Evolutionary conservation across 2,888 invertebrate genomes (phyloP).

Genomic region (Sphaerophoria rueppellii): DNA sequence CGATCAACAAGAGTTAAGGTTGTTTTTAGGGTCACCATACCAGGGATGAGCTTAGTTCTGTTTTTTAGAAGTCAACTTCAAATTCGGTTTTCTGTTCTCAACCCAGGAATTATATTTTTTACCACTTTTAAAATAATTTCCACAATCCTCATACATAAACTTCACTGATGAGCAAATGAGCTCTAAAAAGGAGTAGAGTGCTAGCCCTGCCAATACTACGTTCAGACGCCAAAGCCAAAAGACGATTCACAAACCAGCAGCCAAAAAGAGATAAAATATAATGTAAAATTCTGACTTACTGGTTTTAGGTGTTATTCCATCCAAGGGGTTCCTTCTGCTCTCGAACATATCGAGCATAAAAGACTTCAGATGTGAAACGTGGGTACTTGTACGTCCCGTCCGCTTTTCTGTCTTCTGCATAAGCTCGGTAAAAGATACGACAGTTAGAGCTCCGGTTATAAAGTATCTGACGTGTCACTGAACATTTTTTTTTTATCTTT

Average conservation of each 20-base stretch:
- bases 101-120: too few species aligned
- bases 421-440: slow-evolving; percentile 57
- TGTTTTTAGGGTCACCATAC: background rate
- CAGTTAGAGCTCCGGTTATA: slow-evolving; percentile 66
- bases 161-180: background rate
- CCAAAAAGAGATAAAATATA: slow-evolving; percentile 56
- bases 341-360: slow-evolving; percentile 60
- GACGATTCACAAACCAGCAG: slow-evolving; percentile 46
- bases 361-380: slow-evolving; percentile 41
- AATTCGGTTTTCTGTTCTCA: too few species aligned
- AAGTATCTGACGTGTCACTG: slow-evolving; percentile 69
- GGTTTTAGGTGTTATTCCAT: slow-evolving; percentile 62
- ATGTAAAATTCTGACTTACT: slow-evolving; percentile 55
- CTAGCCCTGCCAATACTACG: slow-evolving; percentile 8
- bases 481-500: slow-evolving; percentile 38
- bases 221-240: slow-evolving; percentile 30
- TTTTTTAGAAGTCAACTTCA: too few species aligned
- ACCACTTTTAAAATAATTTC: too few species aligned
- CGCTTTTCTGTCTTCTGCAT: slow-evolving; percentile 39
- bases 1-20: slow-evolving; percentile 47
- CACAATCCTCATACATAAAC: background rate
- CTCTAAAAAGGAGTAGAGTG: background rate
- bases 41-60: background rate
- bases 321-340: slow-evolving; percentile 63
- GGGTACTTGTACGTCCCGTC: slow-evolving; percentile 41